These are phyloP conservation scores for Dusona sp. DNA, from an alignment of 2,888 invertebrate genomes.

Conservation along the genomic window DNA sequence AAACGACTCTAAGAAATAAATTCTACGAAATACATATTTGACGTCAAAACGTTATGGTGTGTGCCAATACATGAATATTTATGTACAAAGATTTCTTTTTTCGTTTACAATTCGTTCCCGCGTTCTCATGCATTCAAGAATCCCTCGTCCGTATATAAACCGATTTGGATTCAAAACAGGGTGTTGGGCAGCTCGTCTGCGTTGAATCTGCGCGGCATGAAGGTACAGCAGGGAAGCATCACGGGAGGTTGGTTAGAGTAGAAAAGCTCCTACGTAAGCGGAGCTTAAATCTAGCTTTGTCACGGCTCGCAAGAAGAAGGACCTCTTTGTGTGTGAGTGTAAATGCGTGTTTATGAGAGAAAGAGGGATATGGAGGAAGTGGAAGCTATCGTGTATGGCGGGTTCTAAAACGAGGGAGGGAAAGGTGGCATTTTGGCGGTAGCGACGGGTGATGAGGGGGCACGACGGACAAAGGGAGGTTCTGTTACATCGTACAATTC, in stretches of 20 bases:
- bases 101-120: constrained; percentile 4
- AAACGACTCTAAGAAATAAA: no score
- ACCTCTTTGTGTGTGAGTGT: constrained; percentile 22
- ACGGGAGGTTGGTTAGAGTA: constrained; percentile 60
- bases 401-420: constrained; percentile 21
- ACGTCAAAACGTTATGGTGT: background rate
- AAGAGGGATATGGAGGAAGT: constrained; percentile 36
- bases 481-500: constrained; percentile 37
- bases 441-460: constrained; percentile 40
- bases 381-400: constrained; percentile 26
- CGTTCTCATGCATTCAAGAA: constrained; percentile 23
- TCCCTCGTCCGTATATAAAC: constrained; percentile 62
- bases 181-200: constrained; percentile 60
- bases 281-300: constrained; percentile 80
- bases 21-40: background rate
- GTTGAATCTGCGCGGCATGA: constrained; percentile 35
- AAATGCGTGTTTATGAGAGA: constrained; percentile 1
- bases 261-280: constrained; percentile 78
- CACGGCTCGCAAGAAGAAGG: constrained; percentile 72
- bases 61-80: background rate
- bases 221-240: constrained; percentile 59
- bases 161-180: constrained; percentile 70
- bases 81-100: background rate
- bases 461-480: background rate
- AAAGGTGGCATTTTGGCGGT: constrained; percentile 26